phyloP scores from a whole-genome alignment of 1,140 invertebrate genomes.

The Episyrphus balteatus region DNA sequence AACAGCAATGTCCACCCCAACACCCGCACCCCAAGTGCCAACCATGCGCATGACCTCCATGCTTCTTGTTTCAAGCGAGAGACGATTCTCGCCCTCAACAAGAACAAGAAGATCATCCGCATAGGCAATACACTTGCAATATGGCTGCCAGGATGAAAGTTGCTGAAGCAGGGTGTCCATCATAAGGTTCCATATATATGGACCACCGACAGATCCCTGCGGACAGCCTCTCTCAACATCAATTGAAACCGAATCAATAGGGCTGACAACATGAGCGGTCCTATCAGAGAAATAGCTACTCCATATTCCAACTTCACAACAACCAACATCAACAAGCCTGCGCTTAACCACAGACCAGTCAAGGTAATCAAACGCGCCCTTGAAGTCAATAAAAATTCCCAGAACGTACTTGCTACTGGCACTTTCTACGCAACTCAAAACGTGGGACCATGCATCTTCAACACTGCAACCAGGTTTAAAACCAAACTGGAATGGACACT shows the following conservation, averaged over 20 bases:
- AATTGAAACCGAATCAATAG: not conserved
- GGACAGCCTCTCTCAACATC: constrained; percentile 10
- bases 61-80: constrained; percentile 4
- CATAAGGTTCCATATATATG: constrained; percentile 16
- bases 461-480: too few relatives aligned
- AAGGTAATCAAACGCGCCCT: too few relatives aligned
- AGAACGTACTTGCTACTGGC: too few relatives aligned
- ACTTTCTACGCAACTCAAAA: too few relatives aligned
- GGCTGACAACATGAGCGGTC: constrained; percentile 1
- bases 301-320: too few relatives aligned
- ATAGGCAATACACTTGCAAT: too few relatives aligned
- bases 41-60: constrained; percentile 1
- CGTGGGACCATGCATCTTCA: too few relatives aligned
- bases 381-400: too few relatives aligned
- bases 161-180: constrained; percentile 13
- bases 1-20: constrained; percentile 1
- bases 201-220: constrained; percentile 12
- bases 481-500: too few relatives aligned
- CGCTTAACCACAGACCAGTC: too few relatives aligned
- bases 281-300: constrained; percentile 4
- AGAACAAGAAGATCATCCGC: constrained; percentile 14
- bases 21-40: not conserved
- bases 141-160: constrained; percentile 1
- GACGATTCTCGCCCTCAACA: constrained; percentile 7
- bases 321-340: too few relatives aligned